These are phyloP conservation scores for Ceratoteleas bidentatus DNA, from an alignment of 1,140 invertebrate species.

Conservation along the genomic window DNA sequence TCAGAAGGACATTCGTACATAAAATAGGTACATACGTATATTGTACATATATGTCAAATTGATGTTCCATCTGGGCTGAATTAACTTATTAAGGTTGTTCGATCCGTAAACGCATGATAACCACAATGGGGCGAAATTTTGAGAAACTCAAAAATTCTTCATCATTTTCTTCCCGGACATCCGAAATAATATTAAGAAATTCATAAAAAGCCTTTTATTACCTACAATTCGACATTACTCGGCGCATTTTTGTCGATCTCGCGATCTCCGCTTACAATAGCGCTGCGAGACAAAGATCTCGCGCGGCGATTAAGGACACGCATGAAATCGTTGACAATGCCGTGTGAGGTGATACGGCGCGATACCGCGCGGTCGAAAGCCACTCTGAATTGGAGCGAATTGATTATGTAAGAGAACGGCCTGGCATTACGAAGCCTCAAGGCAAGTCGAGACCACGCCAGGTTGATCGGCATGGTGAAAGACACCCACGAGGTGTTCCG, in stretches of 20 bases:
- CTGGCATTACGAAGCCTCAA: constrained; percentile 70
- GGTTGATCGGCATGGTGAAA: constrained; percentile 63
- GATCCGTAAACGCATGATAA: too few relatives aligned
- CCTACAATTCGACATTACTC: constrained; percentile 11
- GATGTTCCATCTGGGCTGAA: too few relatives aligned
- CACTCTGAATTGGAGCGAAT: constrained; percentile 66
- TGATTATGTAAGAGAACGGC: constrained; percentile 72
- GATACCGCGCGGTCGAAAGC: constrained; percentile 49
- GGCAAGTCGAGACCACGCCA: constrained; percentile 66
- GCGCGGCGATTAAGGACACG: constrained; percentile 54
- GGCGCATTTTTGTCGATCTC: constrained; percentile 27
- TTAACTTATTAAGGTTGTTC: too few relatives aligned
- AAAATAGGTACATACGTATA: too few relatives aligned
- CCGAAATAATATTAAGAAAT: neutral
- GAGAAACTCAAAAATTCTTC: too few relatives aligned
- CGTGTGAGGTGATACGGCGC: constrained; percentile 47
- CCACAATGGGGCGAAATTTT: too few relatives aligned
- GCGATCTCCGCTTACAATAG: constrained; percentile 33
- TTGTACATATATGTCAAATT: too few relatives aligned
- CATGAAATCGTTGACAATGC: constrained; percentile 67
- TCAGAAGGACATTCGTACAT: too few relatives aligned
- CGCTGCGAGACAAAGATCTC: constrained; percentile 49
- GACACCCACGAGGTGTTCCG: constrained; percentile 65
- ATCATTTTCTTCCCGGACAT: too few relatives aligned
- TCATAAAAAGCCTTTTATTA: too few relatives aligned